Percentiles rank a stretch among this genome's conserved stretches.
Evolutionary conservation across 2,888 invertebrate species (phyloP).

Genomic region (Meteorus cinctellus): DNA sequence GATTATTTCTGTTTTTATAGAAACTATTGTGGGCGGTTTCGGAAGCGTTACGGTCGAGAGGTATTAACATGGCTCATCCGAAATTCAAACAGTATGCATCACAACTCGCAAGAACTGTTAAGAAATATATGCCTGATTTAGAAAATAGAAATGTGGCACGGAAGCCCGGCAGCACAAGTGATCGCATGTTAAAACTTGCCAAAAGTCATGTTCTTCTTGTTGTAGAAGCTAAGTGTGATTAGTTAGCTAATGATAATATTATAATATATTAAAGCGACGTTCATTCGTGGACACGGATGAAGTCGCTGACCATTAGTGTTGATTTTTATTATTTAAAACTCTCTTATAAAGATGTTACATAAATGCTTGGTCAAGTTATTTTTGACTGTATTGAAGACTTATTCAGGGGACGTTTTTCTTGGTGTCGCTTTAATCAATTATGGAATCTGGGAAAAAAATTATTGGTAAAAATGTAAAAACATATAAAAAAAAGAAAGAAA

Average conservation of each 20-base stretch:
- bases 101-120: conserved; percentile 80
- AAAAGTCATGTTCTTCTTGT: conserved; percentile 67
- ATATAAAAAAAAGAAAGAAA: conserved; percentile 1
- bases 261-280: conserved; percentile 1
- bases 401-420: conserved; percentile 20
- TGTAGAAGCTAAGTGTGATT: conserved; percentile 60
- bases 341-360: conserved; percentile 18
- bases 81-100: conserved; percentile 84
- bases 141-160: conserved; percentile 71
- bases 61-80: conserved; percentile 81
- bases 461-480: neutral
- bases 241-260: conserved; percentile 43
- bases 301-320: conserved; percentile 21
- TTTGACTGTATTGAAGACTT: conserved; percentile 38
- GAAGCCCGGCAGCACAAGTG: conserved; percentile 80
- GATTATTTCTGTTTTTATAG: conserved; percentile 68
- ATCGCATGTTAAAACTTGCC: conserved; percentile 81
- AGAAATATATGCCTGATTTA: conserved; percentile 78
- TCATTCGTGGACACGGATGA: conserved; percentile 24
- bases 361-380: conserved; percentile 20
- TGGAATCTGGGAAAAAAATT: conserved; percentile 6
- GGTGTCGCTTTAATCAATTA: conserved; percentile 8
- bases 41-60: conserved; percentile 82
- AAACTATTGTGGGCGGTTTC: conserved; percentile 89
- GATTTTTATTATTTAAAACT: conserved; percentile 32